A percentile compares a stretch with the other conserved stretches of the same genome.
Conservation (phyloP, 2,888 invertebrate genomes). For the Pammene fasciana region DNA sequence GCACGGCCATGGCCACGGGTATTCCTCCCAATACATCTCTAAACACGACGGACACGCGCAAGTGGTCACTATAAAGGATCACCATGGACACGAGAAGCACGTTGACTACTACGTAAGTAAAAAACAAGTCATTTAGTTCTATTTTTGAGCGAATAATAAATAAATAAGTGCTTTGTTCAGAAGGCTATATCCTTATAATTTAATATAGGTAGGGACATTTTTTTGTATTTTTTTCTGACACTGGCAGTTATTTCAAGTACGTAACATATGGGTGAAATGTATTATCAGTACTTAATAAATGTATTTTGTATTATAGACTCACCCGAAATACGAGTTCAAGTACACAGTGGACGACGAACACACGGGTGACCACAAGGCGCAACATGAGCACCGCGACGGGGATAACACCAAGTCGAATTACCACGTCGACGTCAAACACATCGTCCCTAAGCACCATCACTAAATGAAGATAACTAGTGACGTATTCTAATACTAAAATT, state of each 20-base stretch:
- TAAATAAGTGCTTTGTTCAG: not conserved
- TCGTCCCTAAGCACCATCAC: conserved; percentile 63
- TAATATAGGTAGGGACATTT: too few species aligned
- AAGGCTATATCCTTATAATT: not conserved
- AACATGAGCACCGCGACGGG: conserved; percentile 69
- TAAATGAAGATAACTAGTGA: not conserved
- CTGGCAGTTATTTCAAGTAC: too few species aligned
- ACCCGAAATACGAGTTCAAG: conserved; percentile 74
- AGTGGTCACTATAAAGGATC: conserved; percentile 52
- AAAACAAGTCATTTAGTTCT: not conserved
- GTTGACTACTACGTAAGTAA: conserved; percentile 56
- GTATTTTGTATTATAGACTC: conserved; percentile 49
- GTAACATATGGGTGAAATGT: too few species aligned
- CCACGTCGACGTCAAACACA: conserved; percentile 59
- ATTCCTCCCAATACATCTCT: conserved; percentile 67
- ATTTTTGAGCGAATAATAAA: too few species aligned
- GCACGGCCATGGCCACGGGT: conserved; percentile 61
- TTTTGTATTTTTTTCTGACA: too few species aligned
- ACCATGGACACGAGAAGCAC: conserved; percentile 53
- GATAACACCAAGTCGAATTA: conserved; percentile 73
- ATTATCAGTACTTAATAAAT: conserved; percentile 3
- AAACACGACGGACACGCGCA: conserved; percentile 65
- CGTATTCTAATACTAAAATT: too few species aligned
- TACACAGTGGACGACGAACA: conserved; percentile 74
- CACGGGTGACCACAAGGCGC: conserved; percentile 74